phyloP scores from a whole-genome alignment of 2,113 vertebrate species.

The Pipa parva region DNA sequence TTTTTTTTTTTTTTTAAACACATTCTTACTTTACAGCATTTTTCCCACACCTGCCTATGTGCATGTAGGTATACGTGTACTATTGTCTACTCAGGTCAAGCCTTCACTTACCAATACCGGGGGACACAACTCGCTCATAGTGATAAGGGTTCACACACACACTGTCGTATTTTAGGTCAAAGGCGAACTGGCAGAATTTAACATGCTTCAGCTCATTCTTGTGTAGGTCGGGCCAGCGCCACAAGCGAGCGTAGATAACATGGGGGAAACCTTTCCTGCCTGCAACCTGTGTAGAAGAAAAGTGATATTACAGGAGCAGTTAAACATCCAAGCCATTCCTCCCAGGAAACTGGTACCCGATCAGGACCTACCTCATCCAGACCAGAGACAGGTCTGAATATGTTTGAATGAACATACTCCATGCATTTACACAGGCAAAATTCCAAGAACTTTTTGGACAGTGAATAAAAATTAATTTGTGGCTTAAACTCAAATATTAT shows the following conservation, averaged over 20 bases:
- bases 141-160: conserved; percentile 78
- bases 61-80: too few relatives aligned
- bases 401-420: too few relatives aligned
- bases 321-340: too few relatives aligned
- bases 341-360: too few relatives aligned
- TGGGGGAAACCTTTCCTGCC: conserved; percentile 74
- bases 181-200: conserved; percentile 72
- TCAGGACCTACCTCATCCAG: not conserved
- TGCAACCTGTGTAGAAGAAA: conserved; percentile 53
- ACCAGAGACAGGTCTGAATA: not conserved
- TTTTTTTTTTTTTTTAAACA: too few relatives aligned
- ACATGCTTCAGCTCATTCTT: conserved; percentile 81
- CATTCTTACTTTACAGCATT: too few relatives aligned
- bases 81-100: too few relatives aligned
- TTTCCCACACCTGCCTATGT: too few relatives aligned
- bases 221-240: conserved; percentile 75
- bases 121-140: conserved; percentile 69
- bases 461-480: too few relatives aligned
- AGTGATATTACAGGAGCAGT: fast-evolving
- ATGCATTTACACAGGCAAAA: too few relatives aligned
- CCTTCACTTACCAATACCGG: conserved; percentile 53
- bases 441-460: too few relatives aligned
- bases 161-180: conserved; percentile 78
- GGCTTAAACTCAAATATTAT: too few relatives aligned
- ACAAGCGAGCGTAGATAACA: conserved; percentile 73